Evolutionary conservation across 2,888 invertebrate genomes (phyloP), one percentile per base, ranked within the genome.

Genomic region (Allolobophora icterica): DNA sequence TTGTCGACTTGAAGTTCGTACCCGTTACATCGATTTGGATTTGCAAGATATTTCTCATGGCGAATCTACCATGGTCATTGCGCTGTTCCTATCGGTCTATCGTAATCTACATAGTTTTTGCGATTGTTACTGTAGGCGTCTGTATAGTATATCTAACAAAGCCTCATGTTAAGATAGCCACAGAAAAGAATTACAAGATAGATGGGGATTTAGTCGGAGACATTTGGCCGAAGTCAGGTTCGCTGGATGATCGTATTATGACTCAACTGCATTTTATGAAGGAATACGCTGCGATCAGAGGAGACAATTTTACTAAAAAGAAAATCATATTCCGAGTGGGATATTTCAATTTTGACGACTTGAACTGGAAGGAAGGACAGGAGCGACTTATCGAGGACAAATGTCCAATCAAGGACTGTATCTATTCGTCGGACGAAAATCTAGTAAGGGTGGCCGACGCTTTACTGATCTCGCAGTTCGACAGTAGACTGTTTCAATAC

Each of bases 381-480:
- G 19, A 52, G n/a, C 35, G 84, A 11, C 92, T 92, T 84, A 6
- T 83, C 5, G 42, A 71, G 8, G 87, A 92, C 71, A 52, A 91
- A 52, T 93, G 93, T 52, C 92, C 92, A 0, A 90, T 93, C 34
- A 84, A 89, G 40, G 40, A 40, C 52, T 93, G 93, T 34, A 33
- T n/a, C 34, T 58, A 92, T 33, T 91, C 92, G 19, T 45, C 58
- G 45, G 84, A 92, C 40, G 35, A 33, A 33, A 13, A 15, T 11
- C 11, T 42, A n/a, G 90, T 38, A 13, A 21, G 15, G 2, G 89
- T 30, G 17, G 91, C 92, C 24, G 92, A 93, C 52, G 92, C 92
- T 35, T 52, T 93, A 33, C 89, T 92, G 17, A 91, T 90, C 42
- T 91, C 91, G 90, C 89, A 91, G 30, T 90, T 24, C 52, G 87